Percentiles rank a stretch among this genome's conserved stretches.
These are phyloP conservation scores for Stenolophus ochropezus DNA, from an alignment of 2,888 invertebrate genomes.

Conservation along the genomic window DNA sequence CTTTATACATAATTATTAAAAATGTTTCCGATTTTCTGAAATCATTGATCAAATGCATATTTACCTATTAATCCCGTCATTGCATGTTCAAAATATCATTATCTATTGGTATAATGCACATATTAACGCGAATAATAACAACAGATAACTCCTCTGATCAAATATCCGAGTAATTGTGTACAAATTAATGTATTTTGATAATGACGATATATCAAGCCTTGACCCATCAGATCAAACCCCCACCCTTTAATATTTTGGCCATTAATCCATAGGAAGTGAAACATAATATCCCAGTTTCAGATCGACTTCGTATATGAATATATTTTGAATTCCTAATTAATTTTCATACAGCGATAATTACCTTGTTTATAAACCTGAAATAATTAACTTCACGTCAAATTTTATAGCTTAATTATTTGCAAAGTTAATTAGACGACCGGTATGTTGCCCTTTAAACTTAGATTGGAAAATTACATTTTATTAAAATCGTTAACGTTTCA, in stretches of 20 bases:
- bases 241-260: neutral
- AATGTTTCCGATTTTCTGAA: too few species aligned
- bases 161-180: neutral
- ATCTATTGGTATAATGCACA: too few species aligned
- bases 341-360: constrained; percentile 14
- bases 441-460: neutral
- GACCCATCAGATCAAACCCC: neutral
- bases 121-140: too few species aligned
- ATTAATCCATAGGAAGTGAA: neutral
- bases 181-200: neutral
- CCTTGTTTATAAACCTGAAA: constrained; percentile 27
- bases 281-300: neutral
- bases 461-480: too few species aligned
- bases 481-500: too few species aligned
- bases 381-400: constrained; percentile 13
- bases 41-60: too few species aligned
- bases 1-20: too few species aligned
- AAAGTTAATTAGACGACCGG: neutral
- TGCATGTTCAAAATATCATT: too few species aligned
- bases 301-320: neutral
- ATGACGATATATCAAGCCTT: neutral
- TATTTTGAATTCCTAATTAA: constrained; percentile 12
- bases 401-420: constrained; percentile 8
- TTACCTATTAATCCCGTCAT: too few species aligned
- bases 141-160: too few species aligned